Evolutionary conservation across 1,140 invertebrate genomes (phyloP).

Genomic region (Caenorhabditis elegans): DNA sequence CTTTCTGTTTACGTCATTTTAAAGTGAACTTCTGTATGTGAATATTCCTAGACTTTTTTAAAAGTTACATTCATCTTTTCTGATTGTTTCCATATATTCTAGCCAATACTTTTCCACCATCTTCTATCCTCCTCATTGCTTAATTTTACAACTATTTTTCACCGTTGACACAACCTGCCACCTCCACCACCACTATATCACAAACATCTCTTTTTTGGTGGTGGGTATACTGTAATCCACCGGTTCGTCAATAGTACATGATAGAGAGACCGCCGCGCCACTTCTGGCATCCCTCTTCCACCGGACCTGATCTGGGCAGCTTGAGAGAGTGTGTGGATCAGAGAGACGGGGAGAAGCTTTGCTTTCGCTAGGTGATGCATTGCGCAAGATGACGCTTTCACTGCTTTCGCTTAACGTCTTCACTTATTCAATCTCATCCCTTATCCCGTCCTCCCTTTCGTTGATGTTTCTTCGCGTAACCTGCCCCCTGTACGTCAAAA

Average conservation of each 20-base stretch:
- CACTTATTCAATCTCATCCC: background rate
- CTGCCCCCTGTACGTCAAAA: background rate
- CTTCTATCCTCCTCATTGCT: background rate
- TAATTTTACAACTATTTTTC: conserved; percentile 25
- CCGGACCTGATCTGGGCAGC: conserved; percentile 12
- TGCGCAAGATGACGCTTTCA: conserved; percentile 30
- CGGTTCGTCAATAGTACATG: conserved; percentile 27
- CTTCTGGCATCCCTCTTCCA: conserved; percentile 2
- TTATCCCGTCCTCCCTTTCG: background rate
- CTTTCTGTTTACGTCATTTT: too few relatives aligned
- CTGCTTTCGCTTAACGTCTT: conserved; percentile 25
- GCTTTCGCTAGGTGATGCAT: conserved; percentile 19
- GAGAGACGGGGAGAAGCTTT: background rate
- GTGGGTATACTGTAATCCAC: conserved; percentile 26
- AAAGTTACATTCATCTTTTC: too few relatives aligned
- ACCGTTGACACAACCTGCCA: background rate
- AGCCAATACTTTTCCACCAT: background rate
- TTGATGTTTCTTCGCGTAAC: background rate
- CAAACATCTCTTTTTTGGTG: background rate
- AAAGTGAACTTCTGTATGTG: too few relatives aligned
- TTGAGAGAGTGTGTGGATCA: background rate
- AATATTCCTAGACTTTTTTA: too few relatives aligned
- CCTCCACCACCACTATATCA: background rate
- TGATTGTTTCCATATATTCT: background rate
- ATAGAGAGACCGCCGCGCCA: conserved; percentile 27